phyloP scores from a whole-genome alignment of 1,140 invertebrate species.

The Bombus confusus region DNA sequence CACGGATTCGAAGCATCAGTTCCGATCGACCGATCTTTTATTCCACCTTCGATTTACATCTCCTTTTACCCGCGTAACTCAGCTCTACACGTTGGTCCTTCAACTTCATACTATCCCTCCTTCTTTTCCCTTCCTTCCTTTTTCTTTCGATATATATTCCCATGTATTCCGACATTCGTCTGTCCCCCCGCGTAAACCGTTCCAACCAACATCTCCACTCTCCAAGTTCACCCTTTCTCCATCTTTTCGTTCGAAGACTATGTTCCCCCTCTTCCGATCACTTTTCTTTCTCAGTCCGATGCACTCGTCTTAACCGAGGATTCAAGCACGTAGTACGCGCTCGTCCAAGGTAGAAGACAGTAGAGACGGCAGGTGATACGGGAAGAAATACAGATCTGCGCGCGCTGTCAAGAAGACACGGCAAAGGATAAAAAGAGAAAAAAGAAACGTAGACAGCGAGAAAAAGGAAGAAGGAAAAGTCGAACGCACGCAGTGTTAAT shows the following conservation, averaged over 20 bases:
- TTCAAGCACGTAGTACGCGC: constrained; percentile 60
- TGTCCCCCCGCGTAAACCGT: constrained; percentile 39
- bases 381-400: constrained; percentile 58
- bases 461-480: neutral
- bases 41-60: neutral
- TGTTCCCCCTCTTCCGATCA: constrained; percentile 13
- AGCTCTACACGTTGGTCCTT: constrained; percentile 12
- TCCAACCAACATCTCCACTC: constrained; percentile 50
- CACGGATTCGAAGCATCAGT: neutral
- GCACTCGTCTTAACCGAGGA: constrained; percentile 59
- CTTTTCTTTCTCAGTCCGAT: constrained; percentile 56
- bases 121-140: neutral
- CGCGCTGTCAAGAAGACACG: constrained; percentile 33
- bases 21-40: neutral
- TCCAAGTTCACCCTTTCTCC: constrained; percentile 56
- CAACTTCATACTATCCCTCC: constrained; percentile 21
- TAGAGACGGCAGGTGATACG: constrained; percentile 55
- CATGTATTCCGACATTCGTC: constrained; percentile 26
- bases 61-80: constrained; percentile 3
- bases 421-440: neutral
- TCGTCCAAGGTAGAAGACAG: constrained; percentile 62
- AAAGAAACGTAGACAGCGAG: neutral
- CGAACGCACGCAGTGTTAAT: neutral
- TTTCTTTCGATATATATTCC: constrained; percentile 13
- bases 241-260: constrained; percentile 59